Conservation (phyloP, 2,113 vertebrate species). For the Sterna hirundo region DNA sequence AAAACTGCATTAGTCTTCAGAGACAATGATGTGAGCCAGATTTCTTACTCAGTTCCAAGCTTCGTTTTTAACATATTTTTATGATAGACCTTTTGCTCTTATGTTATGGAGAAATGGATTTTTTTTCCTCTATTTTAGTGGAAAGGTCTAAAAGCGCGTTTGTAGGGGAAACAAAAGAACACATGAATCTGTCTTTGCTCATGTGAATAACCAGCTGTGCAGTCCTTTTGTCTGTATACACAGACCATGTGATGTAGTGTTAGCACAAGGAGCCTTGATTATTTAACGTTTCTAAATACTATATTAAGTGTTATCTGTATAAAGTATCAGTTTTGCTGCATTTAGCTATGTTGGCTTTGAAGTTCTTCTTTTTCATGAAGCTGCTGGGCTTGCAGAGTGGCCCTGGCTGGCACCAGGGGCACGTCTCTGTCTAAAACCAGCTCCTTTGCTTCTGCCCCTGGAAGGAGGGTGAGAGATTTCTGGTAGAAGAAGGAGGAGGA, state of each 20-base stretch:
- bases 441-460: neutral
- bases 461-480: neutral
- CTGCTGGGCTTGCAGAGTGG: neutral
- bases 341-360: neutral
- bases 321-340: neutral
- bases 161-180: neutral
- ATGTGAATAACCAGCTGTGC: neutral
- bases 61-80: neutral
- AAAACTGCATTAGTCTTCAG: neutral
- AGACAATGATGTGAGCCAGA: neutral
- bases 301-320: neutral
- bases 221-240: neutral
- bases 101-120: neutral
- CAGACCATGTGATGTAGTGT: neutral
- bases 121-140: neutral
- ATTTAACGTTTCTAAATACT: neutral
- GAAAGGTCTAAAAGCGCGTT: neutral
- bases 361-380: neutral
- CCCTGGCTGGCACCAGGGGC: neutral
- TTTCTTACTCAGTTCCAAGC: neutral
- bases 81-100: neutral
- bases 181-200: neutral
- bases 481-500: neutral
- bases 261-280: neutral
- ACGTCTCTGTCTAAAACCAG: neutral